Base-by-base conservation (phyloP, 2,888 invertebrate species). In the Nemotelus pantherinus region DNA sequence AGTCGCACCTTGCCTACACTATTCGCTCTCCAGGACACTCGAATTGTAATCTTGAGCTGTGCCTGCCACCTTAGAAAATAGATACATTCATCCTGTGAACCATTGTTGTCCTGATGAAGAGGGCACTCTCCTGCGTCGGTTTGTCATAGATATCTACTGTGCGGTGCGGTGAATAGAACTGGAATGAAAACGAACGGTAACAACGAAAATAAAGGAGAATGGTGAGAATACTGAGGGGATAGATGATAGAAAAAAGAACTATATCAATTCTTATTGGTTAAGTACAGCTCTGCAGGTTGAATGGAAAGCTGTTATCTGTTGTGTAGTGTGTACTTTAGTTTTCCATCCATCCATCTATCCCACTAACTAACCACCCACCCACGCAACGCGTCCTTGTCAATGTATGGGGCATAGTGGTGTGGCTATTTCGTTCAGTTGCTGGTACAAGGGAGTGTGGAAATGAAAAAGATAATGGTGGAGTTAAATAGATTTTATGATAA, bases 41-140 rank as follows among this genome's bases (percentile, higher is more conserved):
- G 25, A 25, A 25, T 25, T 25, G 25, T 25, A 25, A 25, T 25
- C 25, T 25, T 25, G 25, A 25, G 25, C 25, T 53, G 10, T 53
- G 53, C 6, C 53, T 41, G 55, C 70, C 53, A 70, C 50, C 44
- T 48, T 39, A 50, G 48, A 68, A 68, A 68, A 68, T 50, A 48
- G 67, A 68, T 68, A 68, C 53, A 50, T 55, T 70, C 70, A 70
- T 70, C 70, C 53, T 53, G 43, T 50, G 53, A 10, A 55, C 25
- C 57, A 55, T 70, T 70, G 70, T 70, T 39, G 3, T 43, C n/a
- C 39, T 70, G 70, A 70, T 53, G 70, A 70, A 70, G 70, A 70
- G 47, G 53, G 53, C 10, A 67, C 47, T 67, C 45, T 25, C 39
- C 67, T 63, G 57, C 57, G 4, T 64, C 67, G 25, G 48, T 45